Base-by-base conservation (phyloP, 2,797 vertebrate genomes). In the Muraenolepis orangiensis region DNA sequence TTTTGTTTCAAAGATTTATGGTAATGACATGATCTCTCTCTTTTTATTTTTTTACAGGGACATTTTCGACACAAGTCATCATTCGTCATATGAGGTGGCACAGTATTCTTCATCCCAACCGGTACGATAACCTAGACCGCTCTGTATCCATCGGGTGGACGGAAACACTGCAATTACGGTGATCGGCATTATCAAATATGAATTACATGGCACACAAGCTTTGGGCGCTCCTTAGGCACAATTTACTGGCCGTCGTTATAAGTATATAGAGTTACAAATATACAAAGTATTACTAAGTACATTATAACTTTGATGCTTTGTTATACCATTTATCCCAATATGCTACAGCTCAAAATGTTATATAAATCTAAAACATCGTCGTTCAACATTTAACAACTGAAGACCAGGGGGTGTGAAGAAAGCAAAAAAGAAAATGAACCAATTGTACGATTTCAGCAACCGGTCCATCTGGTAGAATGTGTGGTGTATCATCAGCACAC, bases 51-150 rank as follows among this genome's bases (percentile, higher is more conserved):
- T 26, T 1, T 84, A 87, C 91, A 99, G 98, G 98, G 98, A 0
- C 96, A 98, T 90, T 99, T 99, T 89, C 95, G 98, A 83, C 97
- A 99, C 93, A 99, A 99, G 90, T 99, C 97, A 7, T 99, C 98
- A 0, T 99, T 99, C 66, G 92, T 99, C 86, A 98, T 99, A 86
- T 99, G 95, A 96, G 51, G 51, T 0, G 51, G n/a, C 51, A n/a
- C 51, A 57, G n/a, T 20, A 20, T 3, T 23, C n/a, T 57, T 23
- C 51, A 57, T 23, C 51, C 51, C 2, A 57, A 14, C 8, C 1
- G 6, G 20, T 57, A 8, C 46, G 46, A 57, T 20, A 57, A 57
- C 7, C 46, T 1, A 23, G 20, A 7, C 51, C 6, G 16, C 16
- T 51, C 46, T n/a, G 20, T 20, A 51, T 57, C 51, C 7, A 57